Evolutionary conservation across 35 echinoderm and acorn worm species (phyloP).

Genomic region (Ptychodera flava): DNA sequence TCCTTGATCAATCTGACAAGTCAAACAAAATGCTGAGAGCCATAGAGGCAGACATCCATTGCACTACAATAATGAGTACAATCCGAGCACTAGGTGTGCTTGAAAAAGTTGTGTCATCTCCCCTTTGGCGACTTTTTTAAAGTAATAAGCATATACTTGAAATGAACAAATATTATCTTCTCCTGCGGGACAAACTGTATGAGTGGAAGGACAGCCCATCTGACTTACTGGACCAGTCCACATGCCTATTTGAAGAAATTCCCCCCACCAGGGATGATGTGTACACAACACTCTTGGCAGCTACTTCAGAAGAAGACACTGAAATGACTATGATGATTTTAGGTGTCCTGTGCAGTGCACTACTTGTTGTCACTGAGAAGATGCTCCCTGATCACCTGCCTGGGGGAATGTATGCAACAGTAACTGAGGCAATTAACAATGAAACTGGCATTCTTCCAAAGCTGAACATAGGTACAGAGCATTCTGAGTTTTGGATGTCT

Average conservation of each 20-base stretch:
- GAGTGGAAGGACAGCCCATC: not conserved
- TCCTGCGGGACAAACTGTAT: not conserved
- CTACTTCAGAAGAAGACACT: not conserved
- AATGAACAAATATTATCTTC: not conserved
- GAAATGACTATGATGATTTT: not conserved
- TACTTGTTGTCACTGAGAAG: not conserved
- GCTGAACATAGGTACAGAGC: not conserved
- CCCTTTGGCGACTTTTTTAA: not conserved
- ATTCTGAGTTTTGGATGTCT: not conserved
- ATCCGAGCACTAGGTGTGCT: not conserved
- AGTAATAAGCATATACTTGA: not conserved
- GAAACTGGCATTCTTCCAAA: not conserved
- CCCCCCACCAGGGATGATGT: not conserved
- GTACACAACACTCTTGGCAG: not conserved
- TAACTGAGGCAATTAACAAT: not conserved
- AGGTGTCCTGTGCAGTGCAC: not conserved
- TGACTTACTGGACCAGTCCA: conserved; percentile 2
- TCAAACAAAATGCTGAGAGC: conserved; percentile 1
- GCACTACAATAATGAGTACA: not conserved
- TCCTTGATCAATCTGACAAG: not conserved
- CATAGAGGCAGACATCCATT: not conserved
- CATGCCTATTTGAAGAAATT: not conserved
- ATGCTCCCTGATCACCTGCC: not conserved
- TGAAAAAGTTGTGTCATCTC: not conserved
- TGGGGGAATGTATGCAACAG: not conserved